Base-by-base conservation (phyloP, 2,888 invertebrate species). In the Limnephilus marmoratus region DNA sequence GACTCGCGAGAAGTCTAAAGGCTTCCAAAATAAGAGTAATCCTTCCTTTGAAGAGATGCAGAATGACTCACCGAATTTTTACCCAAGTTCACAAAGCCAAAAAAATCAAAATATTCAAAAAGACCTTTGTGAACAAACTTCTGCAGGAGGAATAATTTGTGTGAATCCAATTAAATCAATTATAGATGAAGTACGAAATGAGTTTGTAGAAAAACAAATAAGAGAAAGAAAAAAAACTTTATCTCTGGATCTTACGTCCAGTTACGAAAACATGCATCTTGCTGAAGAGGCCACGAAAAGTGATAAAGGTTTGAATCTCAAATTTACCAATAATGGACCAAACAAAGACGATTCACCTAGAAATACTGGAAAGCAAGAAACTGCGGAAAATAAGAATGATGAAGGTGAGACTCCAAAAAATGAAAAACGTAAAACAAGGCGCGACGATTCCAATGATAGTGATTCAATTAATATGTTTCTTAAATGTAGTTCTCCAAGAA, bases 171-270 rank as follows among this genome's bases (percentile, higher is more conserved):
- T 94, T 91, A 94, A 94, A 94, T 94, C 94, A 24, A 94, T 95
- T 83, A 94, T 94, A 80, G 94, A 94, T 85, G 94, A 94, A 94
- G 94, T 94, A 37, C 93, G 94, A 92, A 93, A 93, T 68, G 94
- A 94, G 90, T 94, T 94, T 92, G 93, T 94, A 31, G 94, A 93
- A 89, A 93, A 93, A 90, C 92, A 93, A 31, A 92, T 93, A 31
- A 93, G 92, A 90, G 93, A 93, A 53, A 92, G 92, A 89, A 90
- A 90, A 41, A 85, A 91, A 81, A 37, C 90, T 24, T 85, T 96
- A 90, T 95, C 95, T 0, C 94, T 96, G 24, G 95, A 96, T 94
- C 94, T 96, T 86, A 95, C 94, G 94, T 94, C 94, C 3, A 95
- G 94, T 94, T 95, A 95, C 93, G 94, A 95, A 91, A 91, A 90